Conservation (phyloP, 2,113 vertebrate genomes). For the Micronisus gabar region DNA sequence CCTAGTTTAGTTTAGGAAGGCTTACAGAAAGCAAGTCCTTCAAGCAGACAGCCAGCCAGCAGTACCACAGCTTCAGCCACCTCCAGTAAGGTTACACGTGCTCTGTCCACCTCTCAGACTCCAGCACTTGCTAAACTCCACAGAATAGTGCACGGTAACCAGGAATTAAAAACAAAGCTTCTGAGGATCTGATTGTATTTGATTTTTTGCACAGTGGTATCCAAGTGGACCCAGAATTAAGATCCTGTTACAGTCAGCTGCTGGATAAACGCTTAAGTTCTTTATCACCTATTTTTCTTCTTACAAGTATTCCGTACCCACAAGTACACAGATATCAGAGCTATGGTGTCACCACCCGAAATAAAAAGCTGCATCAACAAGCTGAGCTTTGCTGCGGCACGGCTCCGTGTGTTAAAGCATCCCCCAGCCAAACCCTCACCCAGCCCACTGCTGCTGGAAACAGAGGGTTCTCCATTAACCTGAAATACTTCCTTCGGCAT, state of each 20-base stretch:
- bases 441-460: background rate
- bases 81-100: background rate
- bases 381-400: background rate
- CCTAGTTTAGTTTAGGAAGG: background rate
- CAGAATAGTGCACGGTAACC: fast-evolving
- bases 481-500: background rate
- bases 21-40: background rate
- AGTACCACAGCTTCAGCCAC: background rate
- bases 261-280: background rate
- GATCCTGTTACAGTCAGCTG: background rate
- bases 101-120: background rate
- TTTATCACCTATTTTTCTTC: background rate
- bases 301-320: background rate
- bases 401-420: background rate
- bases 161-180: background rate
- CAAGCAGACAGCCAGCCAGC: background rate
- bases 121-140: background rate
- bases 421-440: background rate
- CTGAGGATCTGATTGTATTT: background rate
- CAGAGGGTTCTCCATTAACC: fast-evolving
- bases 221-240: background rate
- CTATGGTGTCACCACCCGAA: background rate
- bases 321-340: background rate
- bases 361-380: background rate
- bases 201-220: background rate